Evolutionary conservation across 2,113 vertebrate species (phyloP), one percentile per base, ranked within the genome.

Genomic region (Jacana jacana): DNA sequence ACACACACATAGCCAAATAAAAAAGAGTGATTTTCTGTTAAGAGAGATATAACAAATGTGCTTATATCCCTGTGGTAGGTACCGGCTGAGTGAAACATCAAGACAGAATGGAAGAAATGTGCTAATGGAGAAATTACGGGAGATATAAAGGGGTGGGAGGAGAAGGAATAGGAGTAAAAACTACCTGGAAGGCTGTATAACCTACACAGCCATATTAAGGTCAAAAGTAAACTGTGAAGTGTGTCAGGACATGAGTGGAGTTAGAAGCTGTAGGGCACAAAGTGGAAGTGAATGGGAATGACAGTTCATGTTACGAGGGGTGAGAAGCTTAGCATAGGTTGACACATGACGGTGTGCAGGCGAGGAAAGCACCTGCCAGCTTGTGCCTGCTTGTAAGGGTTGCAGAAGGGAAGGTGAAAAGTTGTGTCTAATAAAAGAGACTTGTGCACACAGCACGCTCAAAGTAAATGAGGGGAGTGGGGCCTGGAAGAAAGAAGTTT

Each of bases 151-250:
- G 10, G 17, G n/a, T 46, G 27, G 71, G 87, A 96, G 58, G 40
- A 80, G 63, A 70, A 88, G 46, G 51, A 82, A 83, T 44, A 39
- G 55, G 55, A 89, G 13, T 33, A 17, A 35, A 83, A 86, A 83
- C 39, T 91, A 93, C 93, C 89, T 94, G 93, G 64, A 93, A 42
- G 51, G 33, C 14, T 0, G 0, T 86, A 48, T 81, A 83, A 86
- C 22, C 42, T 68, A 71, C 68, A 81, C 42, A 79, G 37, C 37
- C 91, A 46, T 55, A 42, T 72, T 73, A 27, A 88, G 42, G 82
- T 88, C 48, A 73, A 48, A 92, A 96, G 54, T 14, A 57, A 91
- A 94, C 71, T 68, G 71, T 88, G 93, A 93, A 90, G 72, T 76
- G 72, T 86, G 64, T 71, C 49, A 33, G 68, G 82, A 88, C 57